Evolutionary conservation across 2,113 vertebrate genomes (phyloP).

Genomic region (Romanogobio albipinnatus): DNA sequence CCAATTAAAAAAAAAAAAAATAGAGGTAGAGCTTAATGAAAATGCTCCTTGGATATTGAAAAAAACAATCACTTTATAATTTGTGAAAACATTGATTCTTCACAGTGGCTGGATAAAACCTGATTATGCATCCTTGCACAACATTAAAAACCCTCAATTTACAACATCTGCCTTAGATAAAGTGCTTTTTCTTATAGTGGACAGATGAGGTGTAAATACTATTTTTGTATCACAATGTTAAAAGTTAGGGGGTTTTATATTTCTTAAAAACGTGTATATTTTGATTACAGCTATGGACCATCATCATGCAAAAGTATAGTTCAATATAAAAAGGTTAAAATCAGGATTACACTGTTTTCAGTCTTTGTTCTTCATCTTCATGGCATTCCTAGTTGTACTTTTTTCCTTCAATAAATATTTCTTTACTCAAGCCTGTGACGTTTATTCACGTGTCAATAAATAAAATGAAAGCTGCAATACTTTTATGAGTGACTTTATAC

Average conservation of each 20-base stretch:
- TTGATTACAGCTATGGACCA: conserved; percentile 68
- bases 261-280: conserved; percentile 69
- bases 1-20: conserved; percentile 17
- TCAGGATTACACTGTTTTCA: conserved; percentile 28
- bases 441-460: neutral
- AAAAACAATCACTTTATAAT: neutral
- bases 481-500: neutral
- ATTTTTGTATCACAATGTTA: conserved; percentile 69
- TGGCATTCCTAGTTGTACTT: conserved; percentile 53
- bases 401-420: conserved; percentile 64
- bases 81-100: neutral
- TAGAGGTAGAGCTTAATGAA: neutral
- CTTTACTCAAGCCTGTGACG: conserved; percentile 40
- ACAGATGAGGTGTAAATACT: conserved; percentile 66
- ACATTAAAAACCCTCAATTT: conserved; percentile 43
- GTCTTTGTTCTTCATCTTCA: conserved; percentile 31
- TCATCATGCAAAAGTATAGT: conserved; percentile 57
- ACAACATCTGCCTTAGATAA: conserved; percentile 43
- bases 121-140: conserved; percentile 56
- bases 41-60: neutral
- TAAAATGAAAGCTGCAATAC: neutral
- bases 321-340: conserved; percentile 66
- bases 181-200: conserved; percentile 28
- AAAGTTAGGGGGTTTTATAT: conserved; percentile 72
- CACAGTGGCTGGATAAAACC: conserved; percentile 19